Base-by-base conservation (phyloP, 2,888 invertebrate genomes). In the Cephus nigrinus region DNA sequence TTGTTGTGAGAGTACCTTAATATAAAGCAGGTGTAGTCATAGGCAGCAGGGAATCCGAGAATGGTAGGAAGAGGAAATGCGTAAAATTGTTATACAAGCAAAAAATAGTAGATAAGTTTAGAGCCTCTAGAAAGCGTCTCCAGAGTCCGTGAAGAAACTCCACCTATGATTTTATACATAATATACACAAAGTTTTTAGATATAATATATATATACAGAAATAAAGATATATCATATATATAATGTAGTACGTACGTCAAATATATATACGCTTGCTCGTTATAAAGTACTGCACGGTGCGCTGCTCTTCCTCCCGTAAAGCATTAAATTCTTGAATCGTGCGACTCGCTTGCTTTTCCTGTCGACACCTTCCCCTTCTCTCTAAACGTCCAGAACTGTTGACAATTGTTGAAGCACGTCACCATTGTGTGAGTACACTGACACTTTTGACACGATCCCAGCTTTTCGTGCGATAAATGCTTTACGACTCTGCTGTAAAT, bases 1-100 rank as follows among this genome's bases (percentile, higher is more conserved):
- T 55, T 9, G 15, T 23, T 55, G 55, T 55, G 55, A 55, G 55
- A 55, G 55, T 55, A 55, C 55, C 23, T 23, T 55, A 23, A 55
- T 55, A 9, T 55, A 23, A 55, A 23, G 55, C 55, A 55, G 23
- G 23, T 23, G 55, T 5, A 55, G 23, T 55, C 55, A 5, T 3
- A 71, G 71, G 12, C 9, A 31, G 71, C 12, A 55, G 31, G 32
- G 31, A 31, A 71, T 71, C 12, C 23, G 84, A 82, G 82, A 82
- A 78, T 80, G 74, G 69, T 80, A 82, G 83, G 80, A 84, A 83
- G 82, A 83, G 82, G 85, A 83, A 84, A 83, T 78, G 78, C 55
- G 73, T 73, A 83, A 79, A 80, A 82, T 80, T 77, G 77, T 85
- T 79, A 75, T 80, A 77, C 73, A 78, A 77, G 80, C 72, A 76